phyloP scores from a whole-genome alignment of 2,888 invertebrate species.

The Orthosia gothica region DNA sequence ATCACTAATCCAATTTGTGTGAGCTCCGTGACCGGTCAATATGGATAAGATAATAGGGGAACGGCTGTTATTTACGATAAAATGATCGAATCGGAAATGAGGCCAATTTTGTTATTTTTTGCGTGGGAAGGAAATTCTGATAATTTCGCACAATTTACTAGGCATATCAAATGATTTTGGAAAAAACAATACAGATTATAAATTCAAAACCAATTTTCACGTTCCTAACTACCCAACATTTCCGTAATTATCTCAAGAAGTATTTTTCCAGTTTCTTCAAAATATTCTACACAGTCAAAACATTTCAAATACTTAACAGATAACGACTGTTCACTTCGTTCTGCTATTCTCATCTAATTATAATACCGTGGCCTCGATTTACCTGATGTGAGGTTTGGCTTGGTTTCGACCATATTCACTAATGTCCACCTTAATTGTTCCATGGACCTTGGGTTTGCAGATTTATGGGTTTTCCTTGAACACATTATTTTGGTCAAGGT shows the following conservation, averaged over 20 bases:
- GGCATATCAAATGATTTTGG: neutral
- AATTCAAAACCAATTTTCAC: neutral
- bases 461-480: constrained; percentile 62
- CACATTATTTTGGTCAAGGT: constrained; percentile 46
- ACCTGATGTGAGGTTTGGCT: constrained; percentile 57
- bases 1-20: constrained; percentile 77
- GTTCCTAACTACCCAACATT: neutral
- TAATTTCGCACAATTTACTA: constrained; percentile 1
- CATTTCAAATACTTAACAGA: constrained; percentile 33
- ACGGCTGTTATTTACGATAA: constrained; percentile 51
- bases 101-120: constrained; percentile 29
- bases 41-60: constrained; percentile 64
- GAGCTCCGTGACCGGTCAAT: constrained; percentile 71
- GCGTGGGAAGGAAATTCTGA: neutral
- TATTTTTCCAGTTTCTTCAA: neutral
- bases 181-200: neutral
- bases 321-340: constrained; percentile 42
- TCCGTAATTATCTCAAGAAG: neutral
- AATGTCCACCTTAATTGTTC: constrained; percentile 61
- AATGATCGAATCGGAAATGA: constrained; percentile 34
- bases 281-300: neutral
- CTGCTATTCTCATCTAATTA: constrained; percentile 36
- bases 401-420: constrained; percentile 58
- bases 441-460: constrained; percentile 58
- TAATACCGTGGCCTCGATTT: constrained; percentile 64